Evolutionary conservation across 2,797 vertebrate species (phyloP).

Genomic region (Cottoperca gobio): DNA sequence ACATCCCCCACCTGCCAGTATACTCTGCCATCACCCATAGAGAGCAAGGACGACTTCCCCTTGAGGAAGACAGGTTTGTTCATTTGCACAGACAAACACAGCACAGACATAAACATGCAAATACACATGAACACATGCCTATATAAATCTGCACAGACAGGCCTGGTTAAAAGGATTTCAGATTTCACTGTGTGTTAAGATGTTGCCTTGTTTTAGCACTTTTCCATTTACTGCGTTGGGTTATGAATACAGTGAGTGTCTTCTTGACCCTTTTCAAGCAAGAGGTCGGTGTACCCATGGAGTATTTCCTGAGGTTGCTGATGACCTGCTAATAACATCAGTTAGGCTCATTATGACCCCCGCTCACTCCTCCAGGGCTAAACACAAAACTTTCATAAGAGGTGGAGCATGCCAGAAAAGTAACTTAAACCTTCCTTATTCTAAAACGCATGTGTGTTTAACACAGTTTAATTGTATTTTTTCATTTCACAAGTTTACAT

Average conservation of each 20-base stretch:
- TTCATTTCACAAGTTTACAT: conserved; percentile 40
- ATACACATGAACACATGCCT: conserved; percentile 1
- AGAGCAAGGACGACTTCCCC: conserved; percentile 96
- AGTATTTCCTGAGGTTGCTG: conserved; percentile 58
- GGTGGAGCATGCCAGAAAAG: conserved; percentile 39
- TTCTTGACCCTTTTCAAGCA: conserved; percentile 59
- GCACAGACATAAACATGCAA: conserved; percentile 14
- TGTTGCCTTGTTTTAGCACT: background rate
- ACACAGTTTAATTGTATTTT: conserved; percentile 11
- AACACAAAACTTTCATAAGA: conserved; percentile 40
- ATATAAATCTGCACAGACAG: conserved; percentile 12
- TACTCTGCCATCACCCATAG: conserved; percentile 90
- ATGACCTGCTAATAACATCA: conserved; percentile 75
- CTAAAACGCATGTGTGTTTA: conserved; percentile 11
- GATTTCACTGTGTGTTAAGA: conserved; percentile 11
- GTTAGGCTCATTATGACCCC: conserved; percentile 62
- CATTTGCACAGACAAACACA: conserved; percentile 30
- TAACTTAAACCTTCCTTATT: conserved; percentile 30
- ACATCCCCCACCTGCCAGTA: conserved; percentile 95
- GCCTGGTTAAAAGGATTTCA: background rate
- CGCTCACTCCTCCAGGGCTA: conserved; percentile 50
- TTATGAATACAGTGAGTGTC: conserved; percentile 51
- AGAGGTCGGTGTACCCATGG: conserved; percentile 21
- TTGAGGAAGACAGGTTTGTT: conserved; percentile 97
- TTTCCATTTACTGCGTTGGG: background rate